Conservation (phyloP, 2,888 invertebrate genomes). For the Sesamia inferens region DNA sequence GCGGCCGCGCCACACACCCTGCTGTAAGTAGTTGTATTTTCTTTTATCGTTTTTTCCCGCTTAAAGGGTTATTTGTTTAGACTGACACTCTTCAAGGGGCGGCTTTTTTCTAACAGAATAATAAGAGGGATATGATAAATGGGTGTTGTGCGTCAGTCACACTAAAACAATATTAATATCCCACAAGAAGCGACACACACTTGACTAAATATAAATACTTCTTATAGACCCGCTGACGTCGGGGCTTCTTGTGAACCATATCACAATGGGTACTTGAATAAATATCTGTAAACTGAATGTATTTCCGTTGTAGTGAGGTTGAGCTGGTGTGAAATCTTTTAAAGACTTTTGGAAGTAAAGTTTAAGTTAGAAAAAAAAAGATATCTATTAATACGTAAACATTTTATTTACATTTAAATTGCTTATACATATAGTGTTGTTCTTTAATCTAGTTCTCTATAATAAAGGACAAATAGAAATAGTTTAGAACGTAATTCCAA, state of each 20-base stretch:
- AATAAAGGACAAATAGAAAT: too few relatives aligned
- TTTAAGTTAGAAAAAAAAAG: too few relatives aligned
- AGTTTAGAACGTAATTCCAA: too few relatives aligned
- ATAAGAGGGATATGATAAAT: conserved; percentile 63
- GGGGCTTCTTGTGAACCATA: conserved; percentile 2
- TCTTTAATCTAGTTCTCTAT: too few relatives aligned
- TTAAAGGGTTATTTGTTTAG: conserved; percentile 57
- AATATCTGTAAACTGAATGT: neutral
- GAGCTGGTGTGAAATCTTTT: neutral
- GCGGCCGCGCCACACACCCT: neutral
- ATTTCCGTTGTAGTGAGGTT: neutral
- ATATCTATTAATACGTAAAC: too few relatives aligned
- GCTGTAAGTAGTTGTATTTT: conserved; percentile 40
- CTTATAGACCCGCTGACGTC: conserved; percentile 32
- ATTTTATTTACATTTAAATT: too few relatives aligned
- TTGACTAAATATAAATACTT: conserved; percentile 55
- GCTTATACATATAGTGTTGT: too few relatives aligned
- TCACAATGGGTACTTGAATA: conserved; percentile 31
- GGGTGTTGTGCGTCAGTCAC: conserved; percentile 57
- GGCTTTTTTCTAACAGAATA: conserved; percentile 59
- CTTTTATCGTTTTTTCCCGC: conserved; percentile 37
- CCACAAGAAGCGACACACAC: conserved; percentile 40
- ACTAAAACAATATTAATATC: conserved; percentile 60
- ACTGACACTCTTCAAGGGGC: conserved; percentile 38
- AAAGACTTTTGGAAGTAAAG: neutral